These are phyloP conservation scores for Delphinus delphis DNA, from an alignment of 2,113 vertebrate genomes.

Conservation along the genomic window DNA sequence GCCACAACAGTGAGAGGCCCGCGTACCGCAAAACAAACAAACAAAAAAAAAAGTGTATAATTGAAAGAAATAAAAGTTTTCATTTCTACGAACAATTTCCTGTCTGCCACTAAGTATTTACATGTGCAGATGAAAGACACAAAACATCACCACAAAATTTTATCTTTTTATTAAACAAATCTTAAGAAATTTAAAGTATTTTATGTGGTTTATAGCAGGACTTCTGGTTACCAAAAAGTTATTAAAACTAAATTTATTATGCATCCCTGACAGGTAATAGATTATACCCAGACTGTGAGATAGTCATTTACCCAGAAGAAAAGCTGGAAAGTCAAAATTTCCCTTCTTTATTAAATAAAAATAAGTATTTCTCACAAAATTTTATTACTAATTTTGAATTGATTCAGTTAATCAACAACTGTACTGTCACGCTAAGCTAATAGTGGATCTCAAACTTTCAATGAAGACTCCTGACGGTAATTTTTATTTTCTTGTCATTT, in stretches of 20 bases:
- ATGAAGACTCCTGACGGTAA: neutral
- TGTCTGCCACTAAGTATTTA: neutral
- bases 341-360: neutral
- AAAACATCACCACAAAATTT: neutral
- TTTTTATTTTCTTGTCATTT: neutral
- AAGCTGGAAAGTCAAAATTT: neutral
- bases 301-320: neutral
- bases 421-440: neutral
- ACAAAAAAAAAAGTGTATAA: neutral
- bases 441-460: neutral
- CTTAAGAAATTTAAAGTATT: neutral
- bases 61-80: conserved; percentile 31
- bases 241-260: neutral
- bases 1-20: no score
- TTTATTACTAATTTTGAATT: conserved; percentile 7
- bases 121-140: neutral
- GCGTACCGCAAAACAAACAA: no score
- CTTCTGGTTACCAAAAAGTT: neutral
- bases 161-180: neutral
- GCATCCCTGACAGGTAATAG: neutral
- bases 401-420: neutral
- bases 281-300: neutral
- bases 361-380: neutral
- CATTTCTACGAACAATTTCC: neutral
- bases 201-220: neutral